Conservation (phyloP, 2,888 invertebrate species). For the Urechis unicinctus region DNA sequence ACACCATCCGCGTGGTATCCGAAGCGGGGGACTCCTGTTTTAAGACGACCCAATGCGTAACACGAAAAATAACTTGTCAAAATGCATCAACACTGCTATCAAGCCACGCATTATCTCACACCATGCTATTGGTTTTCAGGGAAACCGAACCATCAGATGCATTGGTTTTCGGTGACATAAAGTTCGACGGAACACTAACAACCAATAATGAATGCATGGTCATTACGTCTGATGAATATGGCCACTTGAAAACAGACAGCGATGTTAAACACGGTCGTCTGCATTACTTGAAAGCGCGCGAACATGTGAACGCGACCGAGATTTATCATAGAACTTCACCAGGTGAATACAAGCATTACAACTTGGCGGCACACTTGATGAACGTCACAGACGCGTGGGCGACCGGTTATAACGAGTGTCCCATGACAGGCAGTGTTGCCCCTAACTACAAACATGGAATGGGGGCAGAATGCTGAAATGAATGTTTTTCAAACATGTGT, state of each 20-base stretch:
- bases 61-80: too few relatives aligned
- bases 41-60: too few relatives aligned
- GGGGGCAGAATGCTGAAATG: too few relatives aligned
- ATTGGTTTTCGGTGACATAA: conserved; percentile 32
- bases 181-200: conserved; percentile 23
- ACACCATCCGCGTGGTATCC: neutral
- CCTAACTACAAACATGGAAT: too few relatives aligned
- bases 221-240: neutral
- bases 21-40: too few relatives aligned
- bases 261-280: neutral
- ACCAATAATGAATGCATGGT: neutral
- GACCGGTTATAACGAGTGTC: conserved; percentile 34
- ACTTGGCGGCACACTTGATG: conserved; percentile 14
- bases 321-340: too few relatives aligned
- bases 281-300: conserved; percentile 2
- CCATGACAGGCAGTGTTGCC: conserved; percentile 29
- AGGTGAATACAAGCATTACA: neutral
- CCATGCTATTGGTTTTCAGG: too few relatives aligned
- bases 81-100: too few relatives aligned
- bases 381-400: conserved; percentile 32
- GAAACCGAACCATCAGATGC: neutral
- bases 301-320: neutral
- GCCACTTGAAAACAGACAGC: neutral
- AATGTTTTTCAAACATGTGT: too few relatives aligned
- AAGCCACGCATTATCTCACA: too few relatives aligned